A percentile compares a stretch with the other conserved stretches of the same genome.
These are phyloP conservation scores for Oryzias melastigma DNA, from an alignment of 2,113 vertebrate genomes.

Conservation along the genomic window DNA sequence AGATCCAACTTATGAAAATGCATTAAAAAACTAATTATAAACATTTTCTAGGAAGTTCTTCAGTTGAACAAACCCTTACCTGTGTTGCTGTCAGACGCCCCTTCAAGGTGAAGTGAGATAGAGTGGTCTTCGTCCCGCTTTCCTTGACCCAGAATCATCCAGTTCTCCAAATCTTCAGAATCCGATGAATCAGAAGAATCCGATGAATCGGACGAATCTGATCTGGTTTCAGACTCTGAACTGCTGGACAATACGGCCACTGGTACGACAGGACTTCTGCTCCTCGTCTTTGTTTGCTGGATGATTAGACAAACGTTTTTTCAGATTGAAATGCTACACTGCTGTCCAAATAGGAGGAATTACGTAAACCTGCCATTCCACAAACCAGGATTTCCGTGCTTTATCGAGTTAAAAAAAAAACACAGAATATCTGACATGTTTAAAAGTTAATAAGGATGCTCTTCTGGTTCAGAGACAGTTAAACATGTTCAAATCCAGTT, in stretches of 20 bases:
- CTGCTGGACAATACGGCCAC: constrained; percentile 58
- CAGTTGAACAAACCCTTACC: constrained; percentile 39
- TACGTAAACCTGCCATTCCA: no score
- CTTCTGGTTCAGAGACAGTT: no score
- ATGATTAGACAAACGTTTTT: constrained; percentile 11
- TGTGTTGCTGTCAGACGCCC: constrained; percentile 48
- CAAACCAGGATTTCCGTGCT: no score
- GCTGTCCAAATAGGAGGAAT: no score
- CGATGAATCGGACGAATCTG: constrained; percentile 46
- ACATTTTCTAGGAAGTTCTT: neutral
- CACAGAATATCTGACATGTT: no score
- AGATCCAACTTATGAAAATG: constrained; percentile 2
- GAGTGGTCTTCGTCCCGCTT: constrained; percentile 78
- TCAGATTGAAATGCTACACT: neutral
- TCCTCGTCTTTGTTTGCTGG: constrained; percentile 36
- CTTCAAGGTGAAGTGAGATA: constrained; percentile 88
- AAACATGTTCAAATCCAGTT: no score
- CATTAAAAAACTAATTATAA: constrained; percentile 3
- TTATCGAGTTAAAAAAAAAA: no score
- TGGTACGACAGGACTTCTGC: neutral
- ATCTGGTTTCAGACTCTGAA: constrained; percentile 66
- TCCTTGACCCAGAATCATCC: constrained; percentile 89
- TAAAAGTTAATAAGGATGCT: no score
- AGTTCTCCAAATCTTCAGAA: constrained; percentile 83
- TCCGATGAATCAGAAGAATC: constrained; percentile 60